Percentiles rank a stretch among this genome's conserved stretches.
phyloP scores from a whole-genome alignment of 2,113 vertebrate species.

The Plotosus lineatus region DNA sequence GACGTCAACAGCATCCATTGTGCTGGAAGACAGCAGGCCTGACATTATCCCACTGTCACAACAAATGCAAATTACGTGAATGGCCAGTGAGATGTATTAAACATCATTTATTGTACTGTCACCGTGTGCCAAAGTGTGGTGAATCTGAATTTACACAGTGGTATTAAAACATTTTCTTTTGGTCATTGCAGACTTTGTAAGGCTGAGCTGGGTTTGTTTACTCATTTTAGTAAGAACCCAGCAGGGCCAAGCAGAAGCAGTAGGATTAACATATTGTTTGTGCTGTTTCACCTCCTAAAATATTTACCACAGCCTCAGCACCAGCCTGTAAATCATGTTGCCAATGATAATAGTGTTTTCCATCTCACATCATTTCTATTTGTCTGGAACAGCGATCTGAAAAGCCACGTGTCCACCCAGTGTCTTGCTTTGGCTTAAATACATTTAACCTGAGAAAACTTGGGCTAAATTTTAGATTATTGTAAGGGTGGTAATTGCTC shows the following conservation, averaged over 20 bases:
- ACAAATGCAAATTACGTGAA: constrained; percentile 41
- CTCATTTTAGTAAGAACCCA: constrained; percentile 18
- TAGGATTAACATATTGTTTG: constrained; percentile 35
- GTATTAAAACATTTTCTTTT: neutral
- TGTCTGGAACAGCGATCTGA: constrained; percentile 20
- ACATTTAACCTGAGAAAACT: neutral
- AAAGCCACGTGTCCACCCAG: neutral
- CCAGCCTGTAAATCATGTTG: constrained; percentile 26
- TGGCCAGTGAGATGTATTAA: constrained; percentile 24
- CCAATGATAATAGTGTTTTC: constrained; percentile 31
- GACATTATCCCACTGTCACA: constrained; percentile 16
- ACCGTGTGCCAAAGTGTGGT: neutral
- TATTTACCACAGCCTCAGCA: constrained; percentile 44
- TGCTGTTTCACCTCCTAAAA: constrained; percentile 39
- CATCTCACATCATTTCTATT: neutral
- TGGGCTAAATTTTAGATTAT: neutral
- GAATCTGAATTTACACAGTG: neutral
- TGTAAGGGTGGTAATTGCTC: neutral
- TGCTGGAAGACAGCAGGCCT: neutral
- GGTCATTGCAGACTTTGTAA: neutral
- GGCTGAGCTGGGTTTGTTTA: constrained; percentile 21
- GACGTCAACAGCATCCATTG: constrained; percentile 54
- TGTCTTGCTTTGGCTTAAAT: neutral
- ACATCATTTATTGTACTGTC: constrained; percentile 14
- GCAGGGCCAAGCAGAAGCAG: constrained; percentile 9